Evolutionary conservation across 2,797 vertebrate species (phyloP).

Genomic region (Ptychadena robeensis): DNA sequence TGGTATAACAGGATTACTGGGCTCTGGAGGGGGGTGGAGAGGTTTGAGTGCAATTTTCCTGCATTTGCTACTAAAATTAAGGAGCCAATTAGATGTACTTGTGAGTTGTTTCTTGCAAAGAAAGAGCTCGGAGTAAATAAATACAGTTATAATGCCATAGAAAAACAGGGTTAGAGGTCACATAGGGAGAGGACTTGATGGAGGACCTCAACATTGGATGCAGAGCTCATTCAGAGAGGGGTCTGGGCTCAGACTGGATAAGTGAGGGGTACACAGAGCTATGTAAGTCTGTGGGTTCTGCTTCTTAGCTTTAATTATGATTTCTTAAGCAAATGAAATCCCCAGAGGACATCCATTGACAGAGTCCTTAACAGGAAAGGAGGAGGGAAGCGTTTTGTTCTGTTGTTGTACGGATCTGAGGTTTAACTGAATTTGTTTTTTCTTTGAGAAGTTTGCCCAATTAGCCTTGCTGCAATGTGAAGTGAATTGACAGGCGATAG

Average conservation of each 20-base stretch:
- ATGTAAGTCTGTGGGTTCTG: constrained; percentile 6
- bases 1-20: constrained; percentile 49
- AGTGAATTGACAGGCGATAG: constrained; percentile 59
- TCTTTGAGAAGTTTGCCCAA: constrained; percentile 57
- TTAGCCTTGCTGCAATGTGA: constrained; percentile 55
- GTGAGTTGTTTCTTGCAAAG: constrained; percentile 51
- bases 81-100: constrained; percentile 51
- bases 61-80: constrained; percentile 54
- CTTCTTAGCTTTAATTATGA: constrained; percentile 45
- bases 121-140: constrained; percentile 58
- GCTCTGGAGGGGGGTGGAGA: constrained; percentile 38
- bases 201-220: constrained; percentile 42
- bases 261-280: constrained; percentile 39
- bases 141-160: constrained; percentile 58
- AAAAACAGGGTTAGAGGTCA: constrained; percentile 59
- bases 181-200: constrained; percentile 13
- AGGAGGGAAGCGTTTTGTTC: constrained; percentile 31
- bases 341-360: constrained; percentile 6
- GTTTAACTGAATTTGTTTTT: constrained; percentile 56
- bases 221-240: constrained; percentile 28
- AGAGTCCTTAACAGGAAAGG: constrained; percentile 33
- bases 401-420: constrained; percentile 51
- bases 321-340: constrained; percentile 45
- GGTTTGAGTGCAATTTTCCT: constrained; percentile 54
- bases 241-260: constrained; percentile 33